Conservation (phyloP, 2,888 invertebrate species). For the Ophioninae sp. region DNA sequence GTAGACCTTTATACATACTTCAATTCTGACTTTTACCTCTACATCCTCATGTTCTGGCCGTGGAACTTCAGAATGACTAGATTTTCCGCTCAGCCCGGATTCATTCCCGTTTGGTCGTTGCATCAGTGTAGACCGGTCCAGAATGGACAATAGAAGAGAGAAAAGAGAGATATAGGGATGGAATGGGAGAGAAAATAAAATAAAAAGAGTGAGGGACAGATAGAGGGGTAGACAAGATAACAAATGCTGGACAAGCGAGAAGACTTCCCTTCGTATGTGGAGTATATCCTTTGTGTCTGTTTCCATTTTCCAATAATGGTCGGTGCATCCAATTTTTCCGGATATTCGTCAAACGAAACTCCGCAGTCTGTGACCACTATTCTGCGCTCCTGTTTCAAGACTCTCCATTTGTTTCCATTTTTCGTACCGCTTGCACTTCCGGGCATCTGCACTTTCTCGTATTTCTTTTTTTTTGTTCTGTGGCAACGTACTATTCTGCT, state of each 20-base stretch:
- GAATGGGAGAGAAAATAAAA: background rate
- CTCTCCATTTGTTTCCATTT: conserved; percentile 22
- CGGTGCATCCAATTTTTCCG: conserved; percentile 50
- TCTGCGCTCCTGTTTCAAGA: conserved; percentile 3
- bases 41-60: conserved; percentile 1
- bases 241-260: conserved; percentile 16
- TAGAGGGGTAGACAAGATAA: conserved; percentile 5
- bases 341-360: conserved; percentile 41
- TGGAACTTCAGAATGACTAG: background rate
- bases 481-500: conserved; percentile 3
- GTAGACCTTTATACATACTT: conserved; percentile 55
- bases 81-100: conserved; percentile 35
- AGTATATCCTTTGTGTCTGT: conserved; percentile 45
- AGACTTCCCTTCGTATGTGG: conserved; percentile 6
- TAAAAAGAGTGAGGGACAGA: background rate
- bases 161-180: background rate
- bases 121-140: conserved; percentile 17
- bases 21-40: conserved; percentile 10
- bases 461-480: conserved; percentile 9
- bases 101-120: conserved; percentile 28
- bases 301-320: conserved; percentile 52
- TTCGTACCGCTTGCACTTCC: background rate
- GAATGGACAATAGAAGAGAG: conserved; percentile 11
- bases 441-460: background rate
- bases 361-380: conserved; percentile 8